Base-by-base conservation (phyloP, 2,113 vertebrate genomes). In the Tinamus guttatus region DNA sequence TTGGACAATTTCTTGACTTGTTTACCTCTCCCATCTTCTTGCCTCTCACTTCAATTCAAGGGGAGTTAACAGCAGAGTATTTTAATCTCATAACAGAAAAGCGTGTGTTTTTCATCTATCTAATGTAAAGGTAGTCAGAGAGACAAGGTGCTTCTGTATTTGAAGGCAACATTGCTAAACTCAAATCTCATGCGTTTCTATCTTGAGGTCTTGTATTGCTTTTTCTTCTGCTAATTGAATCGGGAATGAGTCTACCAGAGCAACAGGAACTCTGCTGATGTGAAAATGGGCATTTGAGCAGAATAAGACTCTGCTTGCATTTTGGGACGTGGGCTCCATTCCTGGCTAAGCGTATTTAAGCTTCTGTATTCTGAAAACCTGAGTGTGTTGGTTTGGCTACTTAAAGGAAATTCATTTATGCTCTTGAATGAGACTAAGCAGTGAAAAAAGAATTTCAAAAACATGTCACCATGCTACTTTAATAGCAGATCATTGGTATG, bases 131-230 rank as follows among this genome's bases (percentile, higher is more conserved):
- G n/a, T 8, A 91, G 2, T 11, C 34, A 68, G n/a, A 68, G 43
- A 86, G 85, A 47, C 18, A 36, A 85, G 27, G 14, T 73, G 13
- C 10, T 80, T 5, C 58, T 80, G 20, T 56, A 30, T 76, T 28
- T 77, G 52, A 83, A 19, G 25, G 16, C 76, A 34, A 16, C 12
- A 25, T 41, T 43, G 30, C 43, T 65, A 45, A 14, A 41, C 34
- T 36, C 32, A 16, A 0, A 56, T 83, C 68, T 25, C n/a, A 15
- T 41, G 17, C 1, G 0, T 79, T 67, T 85, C 30, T 69, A 0
- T 88, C 79, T 73, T 38, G 59, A 59, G 38, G 47, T 27, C 12
- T 81, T 5, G 5, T 70, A 14, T 11, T 8, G 3, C 36, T 85
- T 7, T 14, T 74, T 84, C 28, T 92, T 15, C 24, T 41, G 6